Base-by-base conservation (phyloP, 1,140 invertebrate genomes). In the Chironomus tepperi region DNA sequence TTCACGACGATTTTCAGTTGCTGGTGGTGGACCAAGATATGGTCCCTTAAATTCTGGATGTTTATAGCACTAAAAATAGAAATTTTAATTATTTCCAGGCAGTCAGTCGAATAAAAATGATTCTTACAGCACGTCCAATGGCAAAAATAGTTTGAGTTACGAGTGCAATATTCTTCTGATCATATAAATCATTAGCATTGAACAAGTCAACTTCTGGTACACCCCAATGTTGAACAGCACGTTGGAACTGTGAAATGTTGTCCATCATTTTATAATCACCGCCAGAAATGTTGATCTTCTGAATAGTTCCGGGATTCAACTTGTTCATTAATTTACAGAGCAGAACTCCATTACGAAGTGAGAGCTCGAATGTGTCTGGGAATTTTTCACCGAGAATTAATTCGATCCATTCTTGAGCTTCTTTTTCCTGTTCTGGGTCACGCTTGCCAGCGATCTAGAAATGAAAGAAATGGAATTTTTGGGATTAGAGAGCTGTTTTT, bases 181-280 rank as follows among this genome's bases (percentile, higher is more conserved):
- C 95, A 87, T 89, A 98, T 6, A 98, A 85, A 81, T 98, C 96
- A 7, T 95, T 93, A 0, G 95, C 95, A 83, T 97, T 95, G 87
- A 98, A 98, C 2, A 96, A 86, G 80, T 98, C 96, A 6, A 91
- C 88, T 77, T 95, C 93, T 8, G 90, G 87, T 3, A 98, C 94
- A 9, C 96, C 96, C 78, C 97, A 96, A 70, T 88, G 88, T 73
- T 90, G 89, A 77, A 93, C 88, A 0, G 93, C 94, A 78, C 92
- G 91, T 81, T 96, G 93, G 84, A 98, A 97, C 91, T 92, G 90
- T 83, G 89, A 92, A 70, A 96, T 90, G 79, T 97, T 97, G 79
- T 97, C 94, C 94, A 97, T 97, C 85, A 95, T 90, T 79, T 95
- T 96, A 83, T 96, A 97, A 77, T 96, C 93, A 0, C 92, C 93